Conservation (phyloP, 1,140 invertebrate genomes). For the Anadara kagoshimensis region DNA sequence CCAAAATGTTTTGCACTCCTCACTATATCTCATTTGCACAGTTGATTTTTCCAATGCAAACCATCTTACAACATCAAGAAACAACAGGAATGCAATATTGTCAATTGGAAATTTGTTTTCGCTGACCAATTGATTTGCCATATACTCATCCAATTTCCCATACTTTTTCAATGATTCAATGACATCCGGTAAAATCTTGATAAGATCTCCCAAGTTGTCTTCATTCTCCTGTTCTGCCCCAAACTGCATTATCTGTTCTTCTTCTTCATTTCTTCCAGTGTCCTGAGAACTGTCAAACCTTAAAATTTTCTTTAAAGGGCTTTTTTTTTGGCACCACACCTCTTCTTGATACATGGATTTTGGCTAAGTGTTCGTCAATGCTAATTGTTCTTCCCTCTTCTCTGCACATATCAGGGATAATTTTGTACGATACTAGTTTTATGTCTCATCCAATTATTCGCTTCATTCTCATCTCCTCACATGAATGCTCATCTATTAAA, state of each 20-base stretch:
- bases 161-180: neutral
- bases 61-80: neutral
- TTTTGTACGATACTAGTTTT: neutral
- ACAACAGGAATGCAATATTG: slow-evolving; percentile 15
- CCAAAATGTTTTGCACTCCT: slow-evolving; percentile 6
- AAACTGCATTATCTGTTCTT: neutral
- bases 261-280: too few relatives aligned
- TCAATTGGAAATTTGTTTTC: slow-evolving; percentile 7
- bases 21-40: neutral
- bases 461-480: neutral
- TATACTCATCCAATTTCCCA: slow-evolving; percentile 1
- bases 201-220: neutral
- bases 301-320: neutral
- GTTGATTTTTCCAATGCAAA: neutral
- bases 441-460: neutral
- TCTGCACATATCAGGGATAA: slow-evolving; percentile 11
- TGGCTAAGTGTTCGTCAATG: neutral
- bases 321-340: neutral
- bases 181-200: neutral
- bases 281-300: neutral
- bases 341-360: slow-evolving; percentile 5
- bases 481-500: neutral
- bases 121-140: neutral
- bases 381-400: slow-evolving; percentile 15
- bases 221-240: neutral